Conservation (phyloP, 2,888 invertebrate species). For the Brenthis daphne region DNA sequence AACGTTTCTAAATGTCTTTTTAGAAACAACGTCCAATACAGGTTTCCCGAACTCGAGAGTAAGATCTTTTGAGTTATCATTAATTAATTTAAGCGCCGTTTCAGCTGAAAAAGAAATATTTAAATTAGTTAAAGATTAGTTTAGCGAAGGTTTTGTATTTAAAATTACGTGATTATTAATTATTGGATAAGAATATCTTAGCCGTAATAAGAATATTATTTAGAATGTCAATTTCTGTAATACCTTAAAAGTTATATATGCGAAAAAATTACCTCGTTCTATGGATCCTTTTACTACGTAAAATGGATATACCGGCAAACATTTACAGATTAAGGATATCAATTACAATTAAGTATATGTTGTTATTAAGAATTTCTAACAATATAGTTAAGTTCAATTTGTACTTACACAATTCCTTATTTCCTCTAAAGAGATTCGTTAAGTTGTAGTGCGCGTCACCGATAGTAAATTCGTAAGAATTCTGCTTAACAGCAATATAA, state of each 20-base stretch:
- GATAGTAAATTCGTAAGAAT: slow-evolving; percentile 3
- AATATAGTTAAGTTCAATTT: too few relatives aligned
- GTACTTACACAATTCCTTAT: slow-evolving; percentile 14
- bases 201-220: too few relatives aligned
- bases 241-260: not conserved
- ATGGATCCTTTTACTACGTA: too few relatives aligned
- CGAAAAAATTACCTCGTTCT: too few relatives aligned
- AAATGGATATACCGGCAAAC: too few relatives aligned
- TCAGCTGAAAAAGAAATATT: slow-evolving; percentile 55
- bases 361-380: too few relatives aligned
- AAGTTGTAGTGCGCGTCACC: slow-evolving; percentile 1
- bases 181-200: too few relatives aligned
- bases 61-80: slow-evolving; percentile 66
- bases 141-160: too few relatives aligned
- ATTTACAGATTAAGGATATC: too few relatives aligned
- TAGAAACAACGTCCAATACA: slow-evolving; percentile 53
- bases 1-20: slow-evolving; percentile 55
- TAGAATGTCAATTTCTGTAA: not conserved
- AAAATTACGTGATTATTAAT: too few relatives aligned
- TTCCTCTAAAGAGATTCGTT: slow-evolving; percentile 12
- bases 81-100: slow-evolving; percentile 58
- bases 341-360: too few relatives aligned
- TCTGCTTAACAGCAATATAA: not conserved
- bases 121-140: too few relatives aligned
- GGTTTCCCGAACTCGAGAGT: slow-evolving; percentile 64